phyloP scores from a whole-genome alignment of 2,797 vertebrate species.

The Peromyscus attwateri region DNA sequence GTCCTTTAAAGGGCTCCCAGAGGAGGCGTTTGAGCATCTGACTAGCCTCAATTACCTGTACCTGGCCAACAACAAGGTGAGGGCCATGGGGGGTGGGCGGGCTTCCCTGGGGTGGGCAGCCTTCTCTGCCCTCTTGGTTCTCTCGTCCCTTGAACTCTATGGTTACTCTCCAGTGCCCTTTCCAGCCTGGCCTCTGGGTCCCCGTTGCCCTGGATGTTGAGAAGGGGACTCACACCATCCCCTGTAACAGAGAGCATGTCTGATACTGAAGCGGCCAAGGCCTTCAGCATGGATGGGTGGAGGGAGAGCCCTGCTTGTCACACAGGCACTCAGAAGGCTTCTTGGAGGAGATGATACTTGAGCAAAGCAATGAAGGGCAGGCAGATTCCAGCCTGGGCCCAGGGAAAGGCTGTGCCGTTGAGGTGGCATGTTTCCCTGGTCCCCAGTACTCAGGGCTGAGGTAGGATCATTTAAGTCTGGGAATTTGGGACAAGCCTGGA shows the following conservation, averaged over 20 bases:
- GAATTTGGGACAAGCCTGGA: not conserved
- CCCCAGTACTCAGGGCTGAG: not conserved
- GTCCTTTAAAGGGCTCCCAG: conserved; percentile 92
- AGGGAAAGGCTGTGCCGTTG: not conserved
- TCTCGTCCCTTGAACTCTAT: not conserved
- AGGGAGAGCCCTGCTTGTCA: not conserved
- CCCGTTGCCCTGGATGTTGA: not conserved
- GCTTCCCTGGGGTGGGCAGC: not conserved
- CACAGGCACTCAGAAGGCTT: not conserved
- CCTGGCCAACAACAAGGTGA: conserved; percentile 97
- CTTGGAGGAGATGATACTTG: not conserved
- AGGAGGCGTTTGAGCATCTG: conserved; percentile 96
- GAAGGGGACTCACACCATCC: not conserved
- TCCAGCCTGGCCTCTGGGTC: not conserved
- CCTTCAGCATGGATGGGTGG: not conserved
- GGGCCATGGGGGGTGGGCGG: not conserved
- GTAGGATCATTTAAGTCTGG: not conserved
- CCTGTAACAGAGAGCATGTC: not conserved
- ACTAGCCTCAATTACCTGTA: conserved; percentile 96
- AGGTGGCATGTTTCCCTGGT: not conserved
- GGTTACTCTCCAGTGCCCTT: not conserved
- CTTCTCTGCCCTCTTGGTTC: not conserved
- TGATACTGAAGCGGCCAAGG: conserved; percentile 4
- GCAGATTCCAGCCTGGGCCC: not conserved
- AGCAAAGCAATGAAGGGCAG: not conserved